Evolutionary conservation across 2,797 vertebrate species (phyloP).

Genomic region (Xenopus petersii): DNA sequence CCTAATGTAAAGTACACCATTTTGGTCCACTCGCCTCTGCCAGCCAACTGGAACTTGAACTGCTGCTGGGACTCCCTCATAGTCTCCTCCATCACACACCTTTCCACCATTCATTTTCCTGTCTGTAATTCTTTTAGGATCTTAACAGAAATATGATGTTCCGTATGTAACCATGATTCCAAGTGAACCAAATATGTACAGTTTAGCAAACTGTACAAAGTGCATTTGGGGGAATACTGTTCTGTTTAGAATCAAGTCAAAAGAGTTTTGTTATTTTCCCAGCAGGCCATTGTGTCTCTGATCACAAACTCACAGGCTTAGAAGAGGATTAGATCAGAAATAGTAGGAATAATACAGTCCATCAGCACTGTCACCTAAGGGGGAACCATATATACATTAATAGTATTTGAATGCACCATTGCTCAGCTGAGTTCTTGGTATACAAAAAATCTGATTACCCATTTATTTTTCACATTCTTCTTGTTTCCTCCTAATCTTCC

Average conservation of each 20-base stretch:
- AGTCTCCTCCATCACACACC: slow-evolving; percentile 87
- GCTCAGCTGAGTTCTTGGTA: no score
- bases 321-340: slow-evolving; percentile 9
- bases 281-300: slow-evolving; percentile 75
- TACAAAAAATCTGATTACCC: slow-evolving; percentile 52
- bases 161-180: slow-evolving; percentile 81
- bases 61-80: slow-evolving; percentile 77
- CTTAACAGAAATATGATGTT: slow-evolving; percentile 86
- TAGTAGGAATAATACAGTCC: slow-evolving; percentile 66
- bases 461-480: slow-evolving; percentile 70
- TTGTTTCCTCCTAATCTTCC: slow-evolving; percentile 65
- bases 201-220: slow-evolving; percentile 68
- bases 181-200: slow-evolving; percentile 70
- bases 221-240: slow-evolving; percentile 69
- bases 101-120: slow-evolving; percentile 99
- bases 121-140: slow-evolving; percentile 83
- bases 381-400: slow-evolving; percentile 27
- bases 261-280: slow-evolving; percentile 60
- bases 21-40: slow-evolving; percentile 85
- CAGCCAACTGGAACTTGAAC: slow-evolving; percentile 96
- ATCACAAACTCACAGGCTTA: slow-evolving; percentile 55
- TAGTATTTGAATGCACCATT: no score
- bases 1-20: slow-evolving; percentile 89
- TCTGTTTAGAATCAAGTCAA: slow-evolving; percentile 83
- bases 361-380: slow-evolving; percentile 65